Conservation (phyloP, 2,888 invertebrate genomes). For the Platerodrilus igneus region DNA sequence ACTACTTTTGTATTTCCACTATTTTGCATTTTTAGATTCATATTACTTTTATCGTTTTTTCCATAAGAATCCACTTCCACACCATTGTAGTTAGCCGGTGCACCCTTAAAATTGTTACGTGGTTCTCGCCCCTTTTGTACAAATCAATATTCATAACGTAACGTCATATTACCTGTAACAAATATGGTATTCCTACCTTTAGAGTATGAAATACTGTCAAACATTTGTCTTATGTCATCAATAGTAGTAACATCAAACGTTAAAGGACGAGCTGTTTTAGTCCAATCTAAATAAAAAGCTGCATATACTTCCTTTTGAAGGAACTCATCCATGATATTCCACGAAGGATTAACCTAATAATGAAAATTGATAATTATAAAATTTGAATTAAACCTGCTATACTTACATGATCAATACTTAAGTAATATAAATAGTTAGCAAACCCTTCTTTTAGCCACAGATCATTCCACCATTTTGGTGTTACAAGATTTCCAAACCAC, state of each 20-base stretch:
- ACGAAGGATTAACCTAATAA: conserved; percentile 54
- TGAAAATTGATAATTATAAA: conserved; percentile 4
- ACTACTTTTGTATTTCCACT: too few relatives aligned
- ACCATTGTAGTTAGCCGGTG: too few relatives aligned
- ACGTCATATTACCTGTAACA: not conserved
- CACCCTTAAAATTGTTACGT: too few relatives aligned
- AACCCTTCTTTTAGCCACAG: conserved; percentile 75
- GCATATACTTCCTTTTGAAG: conserved; percentile 51
- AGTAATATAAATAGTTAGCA: conserved; percentile 58
- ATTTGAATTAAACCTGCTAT: not conserved
- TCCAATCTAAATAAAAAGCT: conserved; percentile 58
- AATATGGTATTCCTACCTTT: conserved; percentile 53
- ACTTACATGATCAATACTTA: conserved; percentile 54
- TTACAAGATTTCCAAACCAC: conserved; percentile 72
- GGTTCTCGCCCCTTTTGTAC: too few relatives aligned
- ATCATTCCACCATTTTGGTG: conserved; percentile 66
- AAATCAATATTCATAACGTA: too few relatives aligned
- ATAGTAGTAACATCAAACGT: conserved; percentile 58
- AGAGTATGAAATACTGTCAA: conserved; percentile 68
- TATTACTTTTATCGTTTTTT: too few relatives aligned
- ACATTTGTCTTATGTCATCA: conserved; percentile 61
- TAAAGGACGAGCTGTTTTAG: conserved; percentile 61
- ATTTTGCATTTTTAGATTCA: too few relatives aligned
- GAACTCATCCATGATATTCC: conserved; percentile 57
- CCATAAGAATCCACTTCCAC: too few relatives aligned